Evolutionary conservation across 1,140 invertebrate species (phyloP).

Genomic region (Pseudachorutes palmiensis): DNA sequence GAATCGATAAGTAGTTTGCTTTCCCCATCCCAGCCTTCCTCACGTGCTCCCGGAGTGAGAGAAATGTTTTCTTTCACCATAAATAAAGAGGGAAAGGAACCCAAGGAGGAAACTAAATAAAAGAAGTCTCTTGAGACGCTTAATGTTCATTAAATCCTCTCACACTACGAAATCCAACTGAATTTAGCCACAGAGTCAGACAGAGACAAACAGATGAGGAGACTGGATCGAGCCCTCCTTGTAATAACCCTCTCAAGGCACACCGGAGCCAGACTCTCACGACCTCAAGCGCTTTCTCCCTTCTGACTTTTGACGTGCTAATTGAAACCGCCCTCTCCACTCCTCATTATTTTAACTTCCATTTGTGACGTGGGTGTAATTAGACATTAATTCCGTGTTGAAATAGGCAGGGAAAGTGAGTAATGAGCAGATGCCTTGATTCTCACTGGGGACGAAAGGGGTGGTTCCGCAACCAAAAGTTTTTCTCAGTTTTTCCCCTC

Average conservation of each 20-base stretch:
- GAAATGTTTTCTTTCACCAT: neutral
- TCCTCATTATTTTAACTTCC: neutral
- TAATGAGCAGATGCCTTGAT: neutral
- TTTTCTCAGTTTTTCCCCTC: neutral
- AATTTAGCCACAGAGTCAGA: slow-evolving; percentile 1
- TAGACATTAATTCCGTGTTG: slow-evolving; percentile 20
- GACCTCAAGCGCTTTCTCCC: no score
- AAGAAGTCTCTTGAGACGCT: slow-evolving; percentile 3
- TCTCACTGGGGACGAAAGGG: neutral
- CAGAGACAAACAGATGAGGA: no score
- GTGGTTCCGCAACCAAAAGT: slow-evolving; percentile 18
- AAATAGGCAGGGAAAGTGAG: slow-evolving; percentile 4
- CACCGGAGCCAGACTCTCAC: no score
- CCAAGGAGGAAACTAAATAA: slow-evolving; percentile 10
- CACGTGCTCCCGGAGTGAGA: neutral
- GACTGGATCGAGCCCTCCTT: neutral
- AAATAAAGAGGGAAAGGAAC: neutral
- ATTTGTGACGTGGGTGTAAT: neutral
- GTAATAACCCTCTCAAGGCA: no score
- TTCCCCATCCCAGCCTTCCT: no score
- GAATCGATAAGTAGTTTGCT: slow-evolving; percentile 27
- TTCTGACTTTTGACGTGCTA: no score
- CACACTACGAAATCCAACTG: neutral
- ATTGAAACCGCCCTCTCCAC: neutral
- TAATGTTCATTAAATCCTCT: slow-evolving; percentile 10